Conservation (phyloP, 2,888 invertebrate species). For the Drosophila vallismaia region DNA sequence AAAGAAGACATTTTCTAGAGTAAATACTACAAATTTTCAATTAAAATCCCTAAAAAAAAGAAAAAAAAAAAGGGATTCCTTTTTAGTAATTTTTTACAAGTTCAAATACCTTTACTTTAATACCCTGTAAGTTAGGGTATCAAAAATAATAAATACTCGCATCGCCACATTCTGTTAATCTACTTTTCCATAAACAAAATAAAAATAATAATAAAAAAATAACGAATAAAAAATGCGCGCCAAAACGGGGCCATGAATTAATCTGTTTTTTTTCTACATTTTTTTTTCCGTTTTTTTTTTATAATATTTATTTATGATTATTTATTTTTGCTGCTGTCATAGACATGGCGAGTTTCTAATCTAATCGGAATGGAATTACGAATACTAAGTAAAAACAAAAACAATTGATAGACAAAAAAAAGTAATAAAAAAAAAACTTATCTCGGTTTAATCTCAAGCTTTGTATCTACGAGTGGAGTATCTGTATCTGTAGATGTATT, state of each 20-base stretch:
- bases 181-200: conserved; percentile 5
- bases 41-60: background rate
- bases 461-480: background rate
- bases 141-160: background rate
- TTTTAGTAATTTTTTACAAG: too few relatives aligned
- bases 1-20: too few relatives aligned
- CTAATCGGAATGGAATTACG: conserved; percentile 26
- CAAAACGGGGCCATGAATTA: conserved; percentile 45
- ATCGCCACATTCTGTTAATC: conserved; percentile 29
- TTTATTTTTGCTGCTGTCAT: conserved; percentile 8
- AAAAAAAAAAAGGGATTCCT: too few relatives aligned
- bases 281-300: conserved; percentile 4
- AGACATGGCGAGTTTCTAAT: conserved; percentile 13
- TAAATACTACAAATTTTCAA: too few relatives aligned
- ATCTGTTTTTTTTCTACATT: conserved; percentile 23
- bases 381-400: background rate
- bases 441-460: background rate
- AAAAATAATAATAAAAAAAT: background rate
- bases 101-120: background rate
- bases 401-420: conserved; percentile 9
- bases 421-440: background rate
- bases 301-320: conserved; percentile 6
- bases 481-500: background rate
- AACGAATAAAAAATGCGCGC: conserved; percentile 30
- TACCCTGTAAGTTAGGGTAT: background rate